Evolutionary conservation across 2,797 vertebrate genomes (phyloP), one percentile per base, ranked within the genome.

Genomic region (Anisognathus igniventris): DNA sequence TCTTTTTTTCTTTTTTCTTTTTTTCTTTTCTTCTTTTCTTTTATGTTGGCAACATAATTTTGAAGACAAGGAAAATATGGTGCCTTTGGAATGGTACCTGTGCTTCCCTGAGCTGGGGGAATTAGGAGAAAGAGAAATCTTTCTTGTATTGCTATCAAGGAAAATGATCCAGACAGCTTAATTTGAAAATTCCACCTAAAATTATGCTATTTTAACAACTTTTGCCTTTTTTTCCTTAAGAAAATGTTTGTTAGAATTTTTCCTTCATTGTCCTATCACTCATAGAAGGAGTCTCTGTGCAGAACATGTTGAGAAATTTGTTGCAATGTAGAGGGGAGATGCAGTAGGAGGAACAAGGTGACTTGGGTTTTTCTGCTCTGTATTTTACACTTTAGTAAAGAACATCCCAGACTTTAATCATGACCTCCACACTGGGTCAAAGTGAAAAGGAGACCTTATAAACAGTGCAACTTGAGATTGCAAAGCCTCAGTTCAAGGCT

Each of bases 11-110:
- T 25, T 6, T 12, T 31, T 6, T 21, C 21, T 5, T 15, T 4
- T 21, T 22, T 7, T 8, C 12, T 18, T 5, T 3, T 9, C 9
- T 14, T 24, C 4, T 14, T 23, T 30, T 16, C 5, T 9, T 22
- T 10, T 17, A 17, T 68, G 1, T 9, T 75, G 27, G 4, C 23
- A 74, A 56, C 1, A 23, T 0, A 0, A 7, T 4, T 14, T 62
- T 74, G 28, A 78, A 80, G 86, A 64, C 14, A 13, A 7, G 15
- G 37, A 47, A 65, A 73, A 80, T 33, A 9, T 6, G 1, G 6
- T 60, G 15, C 3, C 16, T 91, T 77, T 75, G 39, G 30, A 75
- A 53, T 12, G 7, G 3, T 30, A n/a, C 15, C 9, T 56, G 9
- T 53, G 9, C 9, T 60, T 71, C 23, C 16, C 22, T 47, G 35